Evolutionary conservation across 2,888 invertebrate genomes (phyloP), one percentile per base, ranked within the genome.

Genomic region (Acrobasis consociella): DNA sequence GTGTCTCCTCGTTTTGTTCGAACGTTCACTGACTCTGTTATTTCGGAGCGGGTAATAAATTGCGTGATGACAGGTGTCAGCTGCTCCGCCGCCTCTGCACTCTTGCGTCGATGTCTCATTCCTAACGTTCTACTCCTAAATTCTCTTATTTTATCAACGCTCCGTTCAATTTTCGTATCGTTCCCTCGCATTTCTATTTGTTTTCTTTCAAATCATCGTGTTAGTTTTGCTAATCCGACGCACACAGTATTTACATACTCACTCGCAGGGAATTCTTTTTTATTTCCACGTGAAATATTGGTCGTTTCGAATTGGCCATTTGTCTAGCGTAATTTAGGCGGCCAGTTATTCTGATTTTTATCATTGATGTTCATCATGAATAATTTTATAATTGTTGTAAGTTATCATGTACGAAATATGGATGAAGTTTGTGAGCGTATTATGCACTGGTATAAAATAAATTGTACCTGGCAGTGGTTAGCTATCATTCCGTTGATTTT

Each of bases 11-110:
- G 86, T 89, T 91, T 90, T 90, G 88, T 91, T 86, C 85, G 85
- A 89, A 82, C 88, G 90, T 89, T 88, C 89, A 85, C 80, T 87
- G 89, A 85, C 89, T 86, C 88, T 83, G 91, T 90, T 91, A 91
- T 91, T 92, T 91, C 89, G 89, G 91, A 89, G 88, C 88, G 85
- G 77, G 86, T 90, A 90, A 92, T 92, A 91, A 91, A 91, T 91
- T 89, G 92, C 89, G 86, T 85, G 92, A 91, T 92, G 92, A 91
- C 92, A 91, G 90, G 87, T 91, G 92, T 91, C 91, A 91, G 91
- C 91, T 90, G 91, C 90, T 89, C 87, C 82, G 86, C 86, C 91
- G 91, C 92, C 91, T 91, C 90, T 91, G 91, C 92, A 91, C 91
- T 91, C 91, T 89, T 87, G 91, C 91, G 91, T 87, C 90, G 91